Base-by-base conservation (phyloP, 2,888 invertebrate species). In the Coremacera marginata region DNA sequence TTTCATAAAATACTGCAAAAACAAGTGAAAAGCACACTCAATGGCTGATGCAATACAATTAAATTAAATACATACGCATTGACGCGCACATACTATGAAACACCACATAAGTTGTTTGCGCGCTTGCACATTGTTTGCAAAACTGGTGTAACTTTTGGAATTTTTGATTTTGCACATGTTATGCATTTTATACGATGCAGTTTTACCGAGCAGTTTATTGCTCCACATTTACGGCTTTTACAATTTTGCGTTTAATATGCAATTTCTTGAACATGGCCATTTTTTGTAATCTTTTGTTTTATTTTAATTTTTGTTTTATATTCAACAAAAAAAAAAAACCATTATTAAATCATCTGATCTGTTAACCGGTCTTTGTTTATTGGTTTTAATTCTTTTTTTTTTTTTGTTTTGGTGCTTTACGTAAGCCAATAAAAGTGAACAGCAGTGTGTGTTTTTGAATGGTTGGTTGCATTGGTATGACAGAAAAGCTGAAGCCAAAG, bases 331-430 rank as follows among this genome's bases (percentile, higher is more conserved):
- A 55, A 70, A 27, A n/a, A n/a, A n/a, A n/a, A n/a, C n/a, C n/a
- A n/a, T n/a, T n/a, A 70, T 25, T 27, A 55, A 70, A 57, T 22
- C 71, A 71, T 71, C 55, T 71, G 71, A 71, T 71, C 71, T 60
- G 3, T 34, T 37, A 71, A 71, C 71, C 60, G 71, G 71, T 71
- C 70, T 34, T 37, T 67, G 16, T 44, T 81, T 77, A 76, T 77
- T 82, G 62, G 77, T 63, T 78, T 81, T n/a, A n/a, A 5, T 31
- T 31, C 3, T 31, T 31, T 31, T 4, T 25, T 60, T 25, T 25
- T 22, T 25, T 60, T 60, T 60, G 27, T 27, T 60, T 60, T 60
- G 2, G 14, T 27, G 27, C 1, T 60, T 27, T 25, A 60, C 22
- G 14, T 60, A 25, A 60, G 44, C 22, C 27, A 60, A 60, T 3